Percentiles rank a stretch among this genome's conserved stretches.
Conservation (phyloP, 1,140 invertebrate genomes). For the Lepeophtheirus salmonis region DNA sequence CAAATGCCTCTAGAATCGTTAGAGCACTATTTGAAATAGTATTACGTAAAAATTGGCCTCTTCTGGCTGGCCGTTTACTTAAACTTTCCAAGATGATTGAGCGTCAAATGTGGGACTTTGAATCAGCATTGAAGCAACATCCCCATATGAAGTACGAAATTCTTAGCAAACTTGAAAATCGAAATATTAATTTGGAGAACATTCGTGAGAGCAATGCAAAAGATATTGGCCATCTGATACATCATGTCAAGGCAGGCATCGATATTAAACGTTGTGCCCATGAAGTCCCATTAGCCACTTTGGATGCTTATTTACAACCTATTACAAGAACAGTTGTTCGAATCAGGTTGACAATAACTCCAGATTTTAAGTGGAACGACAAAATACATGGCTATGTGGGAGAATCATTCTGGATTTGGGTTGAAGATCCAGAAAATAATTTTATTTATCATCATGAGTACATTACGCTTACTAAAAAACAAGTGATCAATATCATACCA, state of each 20-base stretch:
- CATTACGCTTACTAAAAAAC: constrained; percentile 64
- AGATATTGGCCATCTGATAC: constrained; percentile 60
- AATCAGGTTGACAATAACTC: constrained; percentile 57
- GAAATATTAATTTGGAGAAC: constrained; percentile 47
- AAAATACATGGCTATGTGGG: constrained; percentile 62
- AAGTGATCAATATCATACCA: constrained; percentile 43
- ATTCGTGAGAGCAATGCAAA: constrained; percentile 64
- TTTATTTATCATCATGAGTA: constrained; percentile 91
- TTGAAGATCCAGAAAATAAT: constrained; percentile 83
- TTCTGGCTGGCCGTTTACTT: constrained; percentile 57
- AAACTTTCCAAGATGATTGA: constrained; percentile 61
- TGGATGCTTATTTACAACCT: constrained; percentile 70
- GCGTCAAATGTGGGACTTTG: constrained; percentile 64
- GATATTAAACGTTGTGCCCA: constrained; percentile 62
- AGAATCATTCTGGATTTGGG: constrained; percentile 92
- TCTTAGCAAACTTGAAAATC: constrained; percentile 58
- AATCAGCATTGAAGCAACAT: constrained; percentile 71
- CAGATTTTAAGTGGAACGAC: constrained; percentile 79
- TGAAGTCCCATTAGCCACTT: constrained; percentile 60
- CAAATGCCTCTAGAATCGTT: constrained; percentile 76
- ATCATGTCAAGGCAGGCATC: constrained; percentile 50
- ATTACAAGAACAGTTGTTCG: constrained; percentile 81
- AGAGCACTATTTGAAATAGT: constrained; percentile 87
- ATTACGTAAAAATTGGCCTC: constrained; percentile 64
- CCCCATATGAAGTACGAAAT: constrained; percentile 51